Conservation (phyloP, 2,888 invertebrate genomes). For the Perizoma flavofasciatum region DNA sequence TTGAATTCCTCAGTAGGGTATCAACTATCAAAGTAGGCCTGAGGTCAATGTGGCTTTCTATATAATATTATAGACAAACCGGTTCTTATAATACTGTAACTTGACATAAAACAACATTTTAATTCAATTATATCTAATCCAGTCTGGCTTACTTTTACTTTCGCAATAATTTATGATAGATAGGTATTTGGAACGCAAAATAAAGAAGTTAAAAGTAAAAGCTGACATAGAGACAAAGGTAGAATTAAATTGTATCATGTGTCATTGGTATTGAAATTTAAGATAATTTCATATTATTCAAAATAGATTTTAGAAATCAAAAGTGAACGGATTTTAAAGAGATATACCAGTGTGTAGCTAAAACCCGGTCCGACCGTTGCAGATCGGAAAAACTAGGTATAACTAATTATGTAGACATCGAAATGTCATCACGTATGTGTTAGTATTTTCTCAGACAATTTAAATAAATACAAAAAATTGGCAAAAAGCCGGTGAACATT, state of each 20-base stretch:
- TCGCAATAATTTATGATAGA: conserved; percentile 29
- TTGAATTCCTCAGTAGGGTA: too few species aligned
- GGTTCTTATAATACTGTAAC: conserved; percentile 6
- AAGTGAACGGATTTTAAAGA: conserved; percentile 6
- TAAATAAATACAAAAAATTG: too few species aligned
- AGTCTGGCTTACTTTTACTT: conserved; percentile 33
- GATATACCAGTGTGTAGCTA: background rate
- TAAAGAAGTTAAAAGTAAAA: conserved; percentile 29
- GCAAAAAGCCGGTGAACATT: too few species aligned
- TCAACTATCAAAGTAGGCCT: conserved; percentile 7
- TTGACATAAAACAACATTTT: conserved; percentile 12
- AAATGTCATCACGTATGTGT: too few species aligned
- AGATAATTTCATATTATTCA: background rate
- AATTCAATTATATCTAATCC: conserved; percentile 19
- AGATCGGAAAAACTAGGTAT: too few species aligned
- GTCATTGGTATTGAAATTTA: conserved; percentile 8
- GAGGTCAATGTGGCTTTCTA: conserved; percentile 27
- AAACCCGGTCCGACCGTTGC: too few species aligned
- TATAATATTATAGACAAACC: conserved; percentile 18
- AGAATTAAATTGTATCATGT: conserved; percentile 13
- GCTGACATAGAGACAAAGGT: conserved; percentile 25
- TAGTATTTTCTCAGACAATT: too few species aligned
- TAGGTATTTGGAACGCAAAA: conserved; percentile 23
- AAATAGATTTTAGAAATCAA: conserved; percentile 9
- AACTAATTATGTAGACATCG: too few species aligned